Evolutionary conservation across 2,797 vertebrate species (phyloP), one percentile per base, ranked within the genome.

Genomic region (Catostomus latipinnis): DNA sequence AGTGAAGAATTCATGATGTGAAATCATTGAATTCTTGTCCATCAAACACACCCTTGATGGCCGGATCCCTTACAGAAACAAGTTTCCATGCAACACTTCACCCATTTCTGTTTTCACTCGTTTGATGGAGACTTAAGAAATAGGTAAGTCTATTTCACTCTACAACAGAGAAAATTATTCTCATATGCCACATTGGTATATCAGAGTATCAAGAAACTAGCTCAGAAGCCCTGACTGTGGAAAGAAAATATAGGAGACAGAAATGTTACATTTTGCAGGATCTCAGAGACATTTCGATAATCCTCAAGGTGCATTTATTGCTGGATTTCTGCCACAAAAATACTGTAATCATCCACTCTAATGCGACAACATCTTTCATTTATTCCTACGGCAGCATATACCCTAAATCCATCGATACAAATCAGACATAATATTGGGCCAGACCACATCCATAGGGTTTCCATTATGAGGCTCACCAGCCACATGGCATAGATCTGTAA

Each of bases 381-480:
- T 34, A 34, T 34, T 34, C 34, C 34, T 34, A 34, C 34, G 34
- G 34, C 34, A 34, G 34, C 81, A 73, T 58, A 49, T 49, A 71
- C 53, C 71, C 85, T 74, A 84, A 86, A 89, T 86, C 82, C 78
- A 72, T 61, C 81, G 69, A 53, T 79, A 80, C 68, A 84, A 82
- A 88, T 90, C 87, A 88, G 85, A 90, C 83, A 84, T 60, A 1
- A 5, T 43, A 54, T 79, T 83, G 85, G 90, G 80, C 82, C 75
- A 78, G 81, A 86, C 82, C 71, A 83, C 60, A 80, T 62, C 72
- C 66, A 76, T 63, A 46, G 67, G 83, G 34, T 72, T 66, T 68
- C 46, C 71, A 76, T 85, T 75, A 77, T 16, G 12, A 56, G 62
- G 80, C 85, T 78, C 71, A 0, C 82, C 69, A 82, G 76, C 86